Evolutionary conservation across 1,140 invertebrate genomes (phyloP), one percentile per base, ranked within the genome.

Genomic region (Ganaspis sp.): DNA sequence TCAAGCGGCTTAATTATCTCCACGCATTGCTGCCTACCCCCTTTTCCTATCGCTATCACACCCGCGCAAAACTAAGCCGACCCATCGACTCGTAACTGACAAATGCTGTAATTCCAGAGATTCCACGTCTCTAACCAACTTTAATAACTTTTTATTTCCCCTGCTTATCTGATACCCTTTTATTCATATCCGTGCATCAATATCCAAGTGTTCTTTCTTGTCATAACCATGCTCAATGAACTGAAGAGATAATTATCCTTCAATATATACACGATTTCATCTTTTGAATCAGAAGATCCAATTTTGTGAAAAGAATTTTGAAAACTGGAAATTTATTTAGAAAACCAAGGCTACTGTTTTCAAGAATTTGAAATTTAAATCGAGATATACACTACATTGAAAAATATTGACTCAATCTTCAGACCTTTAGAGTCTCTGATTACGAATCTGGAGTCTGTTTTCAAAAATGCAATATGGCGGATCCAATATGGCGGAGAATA

Each of bases 1-100:
- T 91, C 90, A 91, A 83, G 79, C 84, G 86, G 88, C 90, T 91
- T 91, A 91, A 91, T 91, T 91, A 91, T 91, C 90, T 90, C 85
- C 84, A 87, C 87, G 87, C 88, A 90, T 89, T 87, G 85, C 85
- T 83, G 81, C 83, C 85, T 85, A 86, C 85, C 87, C 86, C 79
- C 82, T 81, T 45, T 45, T 72, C 74, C 54, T 64, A 75, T 78
- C 75, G 81, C 78, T 75, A 77, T 78, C 71, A 80, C 64, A 82
- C 76, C 78, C 78, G 78, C 75, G 76, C 75, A 45, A 73, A 72
- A 70, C 74, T 54, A 49, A 23, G 19, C 80, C 78, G 29, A 78
- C 77, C 77, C 75, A 80, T 76, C 72, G 69, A 38, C 40, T 11
- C 49, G 38, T 45, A 69, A 49, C n/a, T 17, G 53, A 54, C 53